Evolutionary conservation across 2,888 invertebrate species (phyloP).

Genomic region (Drosophila paracracens): DNA sequence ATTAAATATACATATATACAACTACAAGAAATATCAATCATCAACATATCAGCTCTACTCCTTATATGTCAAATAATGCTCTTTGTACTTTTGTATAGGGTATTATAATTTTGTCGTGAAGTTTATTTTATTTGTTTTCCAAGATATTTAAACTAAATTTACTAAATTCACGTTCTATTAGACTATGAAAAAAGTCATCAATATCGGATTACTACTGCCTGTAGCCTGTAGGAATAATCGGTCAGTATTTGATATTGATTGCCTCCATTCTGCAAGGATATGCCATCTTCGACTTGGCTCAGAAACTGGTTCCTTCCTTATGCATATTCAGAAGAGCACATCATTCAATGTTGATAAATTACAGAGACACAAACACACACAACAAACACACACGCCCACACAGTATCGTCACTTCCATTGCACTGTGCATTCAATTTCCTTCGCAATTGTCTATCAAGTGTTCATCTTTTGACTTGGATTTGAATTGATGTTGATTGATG

Average conservation of each 20-base stretch:
- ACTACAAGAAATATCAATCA: neutral
- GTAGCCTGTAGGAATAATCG: too few relatives aligned
- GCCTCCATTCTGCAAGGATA: neutral
- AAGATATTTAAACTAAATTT: neutral
- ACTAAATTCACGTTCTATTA: neutral
- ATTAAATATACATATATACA: neutral
- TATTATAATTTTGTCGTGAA: neutral
- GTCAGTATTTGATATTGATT: neutral
- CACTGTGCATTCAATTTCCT: constrained; percentile 50
- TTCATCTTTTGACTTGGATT: constrained; percentile 65
- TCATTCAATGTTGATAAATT: constrained; percentile 57
- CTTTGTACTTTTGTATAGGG: neutral
- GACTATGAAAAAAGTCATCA: too few relatives aligned
- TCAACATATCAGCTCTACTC: neutral
- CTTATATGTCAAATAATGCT: neutral
- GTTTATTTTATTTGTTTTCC: neutral
- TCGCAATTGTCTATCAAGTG: constrained; percentile 51
- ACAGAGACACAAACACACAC: constrained; percentile 11
- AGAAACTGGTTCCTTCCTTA: neutral
- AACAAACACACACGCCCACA: neutral
- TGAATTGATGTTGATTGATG: constrained; percentile 76
- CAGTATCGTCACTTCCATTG: neutral
- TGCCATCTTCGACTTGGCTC: neutral
- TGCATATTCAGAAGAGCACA: constrained; percentile 18
- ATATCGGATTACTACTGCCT: too few relatives aligned